Percentiles rank a stretch among this genome's conserved stretches.
phyloP scores from a whole-genome alignment of 2,113 vertebrate genomes.

The Rhabdomys dilectus region DNA sequence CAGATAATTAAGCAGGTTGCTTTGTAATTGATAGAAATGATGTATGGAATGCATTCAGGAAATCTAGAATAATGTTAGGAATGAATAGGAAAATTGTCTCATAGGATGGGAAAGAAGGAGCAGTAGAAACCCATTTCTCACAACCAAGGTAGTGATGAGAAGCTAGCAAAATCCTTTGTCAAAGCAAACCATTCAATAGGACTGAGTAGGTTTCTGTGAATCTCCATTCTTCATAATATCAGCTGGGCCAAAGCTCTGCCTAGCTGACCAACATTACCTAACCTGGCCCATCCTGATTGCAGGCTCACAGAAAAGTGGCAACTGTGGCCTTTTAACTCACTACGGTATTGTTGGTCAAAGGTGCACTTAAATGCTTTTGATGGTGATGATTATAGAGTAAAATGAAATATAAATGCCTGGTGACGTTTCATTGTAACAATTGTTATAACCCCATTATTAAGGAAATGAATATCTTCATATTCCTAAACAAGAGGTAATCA shows the following conservation, averaged over 20 bases:
- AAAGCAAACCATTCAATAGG: constrained; percentile 53
- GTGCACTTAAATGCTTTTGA: constrained; percentile 65
- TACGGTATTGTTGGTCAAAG: constrained; percentile 43
- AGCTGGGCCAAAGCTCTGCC: constrained; percentile 39
- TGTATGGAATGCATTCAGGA: neutral
- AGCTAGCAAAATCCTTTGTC: constrained; percentile 28
- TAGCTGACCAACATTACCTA: constrained; percentile 20
- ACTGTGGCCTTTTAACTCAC: constrained; percentile 60
- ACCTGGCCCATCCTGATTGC: constrained; percentile 50
- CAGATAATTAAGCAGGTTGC: neutral
- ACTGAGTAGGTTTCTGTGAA: constrained; percentile 44
- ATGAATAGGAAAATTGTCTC: neutral
- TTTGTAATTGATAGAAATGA: constrained; percentile 18
- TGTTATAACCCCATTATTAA: constrained; percentile 74
- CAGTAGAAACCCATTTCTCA: neutral
- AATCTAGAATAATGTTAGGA: neutral
- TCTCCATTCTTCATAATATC: neutral
- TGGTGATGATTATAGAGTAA: constrained; percentile 68
- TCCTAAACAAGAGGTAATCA: constrained; percentile 78
- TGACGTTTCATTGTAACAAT: constrained; percentile 74
- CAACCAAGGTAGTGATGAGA: neutral
- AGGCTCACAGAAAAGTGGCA: constrained; percentile 58
- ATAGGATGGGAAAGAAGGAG: neutral
- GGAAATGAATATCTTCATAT: constrained; percentile 75
- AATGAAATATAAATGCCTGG: constrained; percentile 70